phyloP scores from a whole-genome alignment of 2,888 invertebrate species.

The Drosophila fulvimacula region DNA sequence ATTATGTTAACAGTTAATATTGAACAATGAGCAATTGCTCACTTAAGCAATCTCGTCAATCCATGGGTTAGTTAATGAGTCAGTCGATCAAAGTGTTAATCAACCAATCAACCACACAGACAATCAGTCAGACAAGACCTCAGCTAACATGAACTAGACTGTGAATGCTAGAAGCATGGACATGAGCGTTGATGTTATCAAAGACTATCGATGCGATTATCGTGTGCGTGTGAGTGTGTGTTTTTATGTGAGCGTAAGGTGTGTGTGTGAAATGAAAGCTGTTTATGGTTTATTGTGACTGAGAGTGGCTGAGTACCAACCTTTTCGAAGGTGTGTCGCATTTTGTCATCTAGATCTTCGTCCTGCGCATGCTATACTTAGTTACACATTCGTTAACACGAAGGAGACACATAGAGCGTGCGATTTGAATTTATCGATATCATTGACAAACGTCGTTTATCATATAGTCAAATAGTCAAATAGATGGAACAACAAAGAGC shows the following conservation, averaged over 20 bases:
- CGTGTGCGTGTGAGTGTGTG: background rate
- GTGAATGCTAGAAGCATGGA: background rate
- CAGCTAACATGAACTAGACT: background rate
- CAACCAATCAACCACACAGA: background rate
- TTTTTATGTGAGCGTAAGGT: background rate
- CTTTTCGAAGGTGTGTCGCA: constrained; percentile 90
- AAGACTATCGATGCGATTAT: background rate
- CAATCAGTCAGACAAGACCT: background rate
- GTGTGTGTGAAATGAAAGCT: background rate
- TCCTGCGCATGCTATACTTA: constrained; percentile 76
- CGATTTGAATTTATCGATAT: constrained; percentile 26
- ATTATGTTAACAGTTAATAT: background rate
- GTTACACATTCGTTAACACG: constrained; percentile 49
- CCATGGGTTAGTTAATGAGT: background rate
- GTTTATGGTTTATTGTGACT: constrained; percentile 3
- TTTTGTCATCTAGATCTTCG: constrained; percentile 86
- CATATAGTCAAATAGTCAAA: background rate
- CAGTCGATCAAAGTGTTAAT: background rate
- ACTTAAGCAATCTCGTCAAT: too few relatives aligned
- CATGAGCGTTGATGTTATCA: background rate
- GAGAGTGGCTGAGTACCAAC: constrained; percentile 85
- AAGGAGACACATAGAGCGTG: constrained; percentile 62
- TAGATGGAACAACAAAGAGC: constrained; percentile 46
- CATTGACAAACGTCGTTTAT: constrained; percentile 6
- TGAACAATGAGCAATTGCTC: background rate